A percentile compares a stretch with the other conserved stretches of the same genome.
These are phyloP conservation scores for Phaenicophaeus curvirostris DNA, from an alignment of 2,797 vertebrate genomes.

Conservation along the genomic window DNA sequence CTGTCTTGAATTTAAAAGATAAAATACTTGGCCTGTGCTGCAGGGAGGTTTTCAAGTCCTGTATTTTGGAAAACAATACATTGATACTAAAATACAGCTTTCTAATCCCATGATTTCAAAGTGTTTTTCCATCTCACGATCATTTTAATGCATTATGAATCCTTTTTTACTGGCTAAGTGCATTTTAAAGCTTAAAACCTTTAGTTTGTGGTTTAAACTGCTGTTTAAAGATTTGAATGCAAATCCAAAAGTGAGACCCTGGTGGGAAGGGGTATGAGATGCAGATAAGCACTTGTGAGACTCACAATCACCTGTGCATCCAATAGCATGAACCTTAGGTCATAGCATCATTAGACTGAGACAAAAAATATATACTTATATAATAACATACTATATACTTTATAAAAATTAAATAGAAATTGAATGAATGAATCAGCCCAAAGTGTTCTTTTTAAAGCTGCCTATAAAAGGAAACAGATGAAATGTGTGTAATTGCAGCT, in stretches of 20 bases:
- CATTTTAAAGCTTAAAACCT: not conserved
- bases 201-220: not conserved
- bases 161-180: not conserved
- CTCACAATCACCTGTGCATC: not conserved
- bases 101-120: not conserved
- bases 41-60: not conserved
- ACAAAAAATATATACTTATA: not conserved
- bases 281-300: not conserved
- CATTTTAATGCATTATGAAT: not conserved
- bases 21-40: not conserved
- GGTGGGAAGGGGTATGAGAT: not conserved
- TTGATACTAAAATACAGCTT: not conserved
- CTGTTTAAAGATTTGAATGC: not conserved
- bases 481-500: not conserved
- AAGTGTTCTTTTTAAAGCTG: not conserved
- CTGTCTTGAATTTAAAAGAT: not conserved
- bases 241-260: accelerated
- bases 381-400: no score
- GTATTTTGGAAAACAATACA: not conserved
- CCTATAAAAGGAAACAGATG: not conserved
- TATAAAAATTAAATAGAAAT: not conserved
- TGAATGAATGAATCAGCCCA: not conserved
- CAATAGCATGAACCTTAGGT: accelerated
- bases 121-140: not conserved
- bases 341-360: accelerated